Evolutionary conservation across 1,140 invertebrate genomes (phyloP), one percentile per base, ranked within the genome.

Genomic region (Pseudomyrmex flavicornis): DNA sequence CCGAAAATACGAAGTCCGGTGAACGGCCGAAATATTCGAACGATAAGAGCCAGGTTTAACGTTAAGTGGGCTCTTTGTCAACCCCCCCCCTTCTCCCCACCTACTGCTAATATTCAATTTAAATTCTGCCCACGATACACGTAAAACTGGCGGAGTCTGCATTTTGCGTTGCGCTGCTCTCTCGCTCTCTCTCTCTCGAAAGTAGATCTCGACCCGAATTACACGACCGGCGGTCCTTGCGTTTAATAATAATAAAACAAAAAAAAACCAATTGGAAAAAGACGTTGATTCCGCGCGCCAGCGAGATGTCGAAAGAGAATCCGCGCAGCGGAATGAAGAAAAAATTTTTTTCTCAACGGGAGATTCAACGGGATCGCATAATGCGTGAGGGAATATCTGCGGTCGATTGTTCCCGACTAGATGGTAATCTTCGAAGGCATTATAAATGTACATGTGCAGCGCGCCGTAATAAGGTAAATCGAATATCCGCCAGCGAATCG

Each of bases 41-140:
- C 54, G 66, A 82, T 76, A 82, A 72, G 62, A 26, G 52, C 59
- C 35, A 68, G 63, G 52, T 62, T 85, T 82, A 75, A 56, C 75
- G 54, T 82, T 82, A 83, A 85, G 80, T 62, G 69, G 59, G 52
- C 65, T 82, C 83, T 83, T 73, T 56, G 84, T 83, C 79, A 76
- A 73, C 35, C 5, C 20, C 35, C 35, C 0, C 35, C 35, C 35
- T 17, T 17, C 17, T 17, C 17, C 56, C 79, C 65, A 52, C 50
- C 79, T 62, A 72, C 77, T 59, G 79, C 62, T 87, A 87, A 87
- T 87, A 85, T 87, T 87, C 86, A 85, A 87, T 87, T 87, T 87
- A 87, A 87, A 87, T 87, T 87, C 86, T 80, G 73, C 66, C 50
- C 86, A 72, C 73, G 86, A 85, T 83, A 87, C 84, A 85, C 82